A percentile compares a stretch with the other conserved stretches of the same genome.
Conservation (phyloP, 2,113 vertebrate species). For the Cromileptes altivelis region DNA sequence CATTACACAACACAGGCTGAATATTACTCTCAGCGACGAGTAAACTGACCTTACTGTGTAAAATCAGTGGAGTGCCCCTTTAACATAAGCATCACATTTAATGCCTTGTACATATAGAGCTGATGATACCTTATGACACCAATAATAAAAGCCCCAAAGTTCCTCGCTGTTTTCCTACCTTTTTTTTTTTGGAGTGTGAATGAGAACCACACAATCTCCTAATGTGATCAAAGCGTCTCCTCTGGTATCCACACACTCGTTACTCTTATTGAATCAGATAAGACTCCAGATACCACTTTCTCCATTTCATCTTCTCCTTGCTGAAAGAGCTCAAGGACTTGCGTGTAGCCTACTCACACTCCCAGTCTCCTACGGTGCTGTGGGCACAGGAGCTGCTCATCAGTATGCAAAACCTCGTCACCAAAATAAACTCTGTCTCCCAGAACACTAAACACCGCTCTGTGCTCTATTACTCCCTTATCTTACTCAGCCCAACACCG, state of each 20-base stretch:
- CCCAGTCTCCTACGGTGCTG: conserved; percentile 69
- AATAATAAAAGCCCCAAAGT: not conserved
- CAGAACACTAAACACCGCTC: conserved; percentile 44
- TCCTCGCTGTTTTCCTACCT: conserved; percentile 1
- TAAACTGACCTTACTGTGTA: not conserved
- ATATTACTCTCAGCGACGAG: not conserved
- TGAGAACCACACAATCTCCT: conserved; percentile 13
- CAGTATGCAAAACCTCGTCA: conserved; percentile 72
- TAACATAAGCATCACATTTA: conserved; percentile 2
- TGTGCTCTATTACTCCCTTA: conserved; percentile 51
- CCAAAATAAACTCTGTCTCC: conserved; percentile 75
- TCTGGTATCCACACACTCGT: conserved; percentile 51
- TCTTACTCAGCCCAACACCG: conserved; percentile 45
- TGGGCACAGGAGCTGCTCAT: conserved; percentile 75
- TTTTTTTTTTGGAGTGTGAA: conserved; percentile 13
- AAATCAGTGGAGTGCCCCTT: conserved; percentile 11
- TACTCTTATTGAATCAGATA: conserved; percentile 64
- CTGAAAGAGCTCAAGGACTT: conserved; percentile 62
- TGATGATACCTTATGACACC: not conserved
- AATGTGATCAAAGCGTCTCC: conserved; percentile 56
- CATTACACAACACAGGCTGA: not conserved
- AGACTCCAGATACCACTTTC: conserved; percentile 67
- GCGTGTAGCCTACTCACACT: conserved; percentile 64
- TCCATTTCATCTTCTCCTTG: conserved; percentile 65
- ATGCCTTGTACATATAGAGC: not conserved